Conservation (phyloP, 2,113 vertebrate species). For the Dinomys branickii region DNA sequence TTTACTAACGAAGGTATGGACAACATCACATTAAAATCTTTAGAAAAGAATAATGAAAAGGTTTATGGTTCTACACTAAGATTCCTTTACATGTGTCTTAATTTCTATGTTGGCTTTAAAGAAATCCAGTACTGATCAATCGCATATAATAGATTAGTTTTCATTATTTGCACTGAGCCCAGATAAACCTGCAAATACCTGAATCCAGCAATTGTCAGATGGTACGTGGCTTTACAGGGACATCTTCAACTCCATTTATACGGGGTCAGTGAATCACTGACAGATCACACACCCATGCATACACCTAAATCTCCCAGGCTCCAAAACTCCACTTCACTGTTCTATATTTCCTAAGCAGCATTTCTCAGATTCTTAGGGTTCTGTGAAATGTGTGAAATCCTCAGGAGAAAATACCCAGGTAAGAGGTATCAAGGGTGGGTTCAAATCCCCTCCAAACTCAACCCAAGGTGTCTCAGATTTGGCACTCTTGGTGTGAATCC, state of each 20-base stretch:
- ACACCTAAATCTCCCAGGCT: not conserved
- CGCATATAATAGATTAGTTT: not conserved
- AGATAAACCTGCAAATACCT: not conserved
- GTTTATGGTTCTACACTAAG: not conserved
- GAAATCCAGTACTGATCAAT: not conserved
- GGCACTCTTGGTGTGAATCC: rapidly evolving
- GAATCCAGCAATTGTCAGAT: no score
- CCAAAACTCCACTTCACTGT: rapidly evolving
- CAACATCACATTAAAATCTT: not conserved
- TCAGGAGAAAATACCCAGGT: rapidly evolving
- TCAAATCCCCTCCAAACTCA: not conserved
- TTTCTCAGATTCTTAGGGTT: rapidly evolving
- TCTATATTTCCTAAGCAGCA: no score
- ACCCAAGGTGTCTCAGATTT: rapidly evolving
- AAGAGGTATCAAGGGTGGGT: rapidly evolving
- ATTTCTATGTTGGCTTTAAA: not conserved
- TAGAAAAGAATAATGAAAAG: not conserved
- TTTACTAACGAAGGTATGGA: not conserved
- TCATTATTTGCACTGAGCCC: not conserved
- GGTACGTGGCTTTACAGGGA: no score
- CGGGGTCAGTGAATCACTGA: not conserved
- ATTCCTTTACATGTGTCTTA: not conserved
- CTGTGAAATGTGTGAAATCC: not conserved
- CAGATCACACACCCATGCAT: rapidly evolving
- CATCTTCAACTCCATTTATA: rapidly evolving